Percentiles rank a stretch among this genome's conserved stretches.
These are phyloP conservation scores for Panorpa germanica DNA, from an alignment of 2,888 invertebrate species.

Conservation along the genomic window DNA sequence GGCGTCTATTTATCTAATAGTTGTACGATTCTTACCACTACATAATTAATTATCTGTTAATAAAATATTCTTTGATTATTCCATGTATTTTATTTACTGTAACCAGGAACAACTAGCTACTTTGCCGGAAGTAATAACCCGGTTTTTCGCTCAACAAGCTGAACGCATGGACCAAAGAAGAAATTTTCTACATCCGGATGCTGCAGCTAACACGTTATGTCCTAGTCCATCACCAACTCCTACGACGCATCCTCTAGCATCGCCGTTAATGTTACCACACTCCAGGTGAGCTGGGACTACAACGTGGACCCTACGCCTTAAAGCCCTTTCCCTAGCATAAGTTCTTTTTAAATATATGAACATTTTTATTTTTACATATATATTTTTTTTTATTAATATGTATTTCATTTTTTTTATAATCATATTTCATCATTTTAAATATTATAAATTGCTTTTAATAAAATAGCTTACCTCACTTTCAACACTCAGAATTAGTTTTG, in stretches of 20 bases:
- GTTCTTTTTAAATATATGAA: too few species aligned
- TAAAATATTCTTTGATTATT: too few species aligned
- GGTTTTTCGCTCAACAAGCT: slow-evolving; percentile 55
- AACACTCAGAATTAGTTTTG: not conserved
- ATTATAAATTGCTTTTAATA: not conserved
- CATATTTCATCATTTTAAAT: not conserved
- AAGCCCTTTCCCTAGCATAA: too few species aligned
- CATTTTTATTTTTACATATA: too few species aligned
- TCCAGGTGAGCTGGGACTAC: slow-evolving; percentile 39
- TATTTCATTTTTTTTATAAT: too few species aligned
- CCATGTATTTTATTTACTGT: too few species aligned
- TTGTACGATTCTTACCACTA: too few species aligned
- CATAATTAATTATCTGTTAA: too few species aligned
- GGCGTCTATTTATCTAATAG: too few species aligned
- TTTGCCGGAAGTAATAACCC: slow-evolving; percentile 64
- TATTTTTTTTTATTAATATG: too few species aligned
- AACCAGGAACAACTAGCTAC: slow-evolving; percentile 61
- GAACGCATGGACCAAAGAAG: slow-evolving; percentile 65
- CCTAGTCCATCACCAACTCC: slow-evolving; percentile 29
- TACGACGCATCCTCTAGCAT: slow-evolving; percentile 25
- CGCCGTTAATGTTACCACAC: slow-evolving; percentile 34
- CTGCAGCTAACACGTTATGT: slow-evolving; percentile 42
- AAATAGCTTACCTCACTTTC: not conserved
- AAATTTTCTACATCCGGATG: slow-evolving; percentile 76
- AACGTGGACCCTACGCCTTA: too few species aligned